Conservation (phyloP, 2,797 vertebrate genomes). For the Nasua narica region DNA sequence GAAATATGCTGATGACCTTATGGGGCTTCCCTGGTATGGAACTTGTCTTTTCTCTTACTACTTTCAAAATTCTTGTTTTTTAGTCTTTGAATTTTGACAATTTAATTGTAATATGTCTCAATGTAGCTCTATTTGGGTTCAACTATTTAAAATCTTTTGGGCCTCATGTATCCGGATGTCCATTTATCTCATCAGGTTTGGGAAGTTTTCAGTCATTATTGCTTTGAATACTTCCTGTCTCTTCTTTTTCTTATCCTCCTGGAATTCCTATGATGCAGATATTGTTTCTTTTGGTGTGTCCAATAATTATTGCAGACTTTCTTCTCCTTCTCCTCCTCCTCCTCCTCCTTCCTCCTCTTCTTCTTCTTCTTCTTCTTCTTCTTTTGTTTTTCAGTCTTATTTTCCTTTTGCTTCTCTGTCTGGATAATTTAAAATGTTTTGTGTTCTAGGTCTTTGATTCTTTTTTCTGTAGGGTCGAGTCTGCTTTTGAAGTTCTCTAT, state of each 20-base stretch:
- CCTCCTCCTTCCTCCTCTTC: too few relatives aligned
- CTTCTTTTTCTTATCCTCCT: neutral
- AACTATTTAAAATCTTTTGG: neutral
- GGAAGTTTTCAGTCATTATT: neutral
- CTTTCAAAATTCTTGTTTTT: neutral
- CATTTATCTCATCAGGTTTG: neutral
- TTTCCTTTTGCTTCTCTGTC: neutral
- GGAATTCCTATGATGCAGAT: neutral
- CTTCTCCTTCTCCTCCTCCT: neutral
- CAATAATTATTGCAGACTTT: neutral
- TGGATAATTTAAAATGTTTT: neutral
- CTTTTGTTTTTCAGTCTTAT: neutral
- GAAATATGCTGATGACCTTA: too few relatives aligned
- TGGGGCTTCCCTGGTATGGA: too few relatives aligned
- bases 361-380: neutral
- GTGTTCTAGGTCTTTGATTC: neutral
- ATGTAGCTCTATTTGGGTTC: neutral
- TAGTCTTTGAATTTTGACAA: neutral
- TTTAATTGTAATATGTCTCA: neutral
- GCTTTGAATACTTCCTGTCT: neutral
- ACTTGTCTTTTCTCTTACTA: neutral
- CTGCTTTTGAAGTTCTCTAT: neutral
- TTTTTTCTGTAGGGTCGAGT: neutral
- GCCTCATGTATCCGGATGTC: neutral
- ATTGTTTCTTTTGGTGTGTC: neutral